Evolutionary conservation across 2,113 vertebrate species (phyloP).

Genomic region (Cnemophilus loriae): DNA sequence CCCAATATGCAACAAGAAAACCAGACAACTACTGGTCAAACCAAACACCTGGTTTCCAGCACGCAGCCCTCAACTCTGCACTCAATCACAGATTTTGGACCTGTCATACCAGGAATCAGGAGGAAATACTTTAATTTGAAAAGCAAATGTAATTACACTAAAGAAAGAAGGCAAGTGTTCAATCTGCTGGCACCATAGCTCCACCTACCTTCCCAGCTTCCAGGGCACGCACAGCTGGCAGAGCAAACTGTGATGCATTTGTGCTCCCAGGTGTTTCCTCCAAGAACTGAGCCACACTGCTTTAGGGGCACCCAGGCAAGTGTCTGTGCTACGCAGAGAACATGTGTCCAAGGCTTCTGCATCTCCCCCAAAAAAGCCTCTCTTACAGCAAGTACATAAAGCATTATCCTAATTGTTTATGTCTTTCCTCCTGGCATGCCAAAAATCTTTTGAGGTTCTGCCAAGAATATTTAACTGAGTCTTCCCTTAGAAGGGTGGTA

Average conservation of each 20-base stretch:
- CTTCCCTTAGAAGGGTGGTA: not conserved
- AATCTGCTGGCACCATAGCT: not conserved
- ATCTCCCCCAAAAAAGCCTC: not conserved
- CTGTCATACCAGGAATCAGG: not conserved
- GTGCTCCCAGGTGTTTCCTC: not conserved
- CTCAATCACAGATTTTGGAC: not conserved
- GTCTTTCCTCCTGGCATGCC: not conserved
- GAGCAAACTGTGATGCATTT: not conserved
- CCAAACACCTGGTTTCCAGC: not conserved
- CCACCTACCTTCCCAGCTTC: not conserved
- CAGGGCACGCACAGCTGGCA: not conserved
- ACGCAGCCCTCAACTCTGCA: not conserved
- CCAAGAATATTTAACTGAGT: not conserved
- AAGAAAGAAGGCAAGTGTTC: not conserved
- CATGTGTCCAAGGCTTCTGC: not conserved
- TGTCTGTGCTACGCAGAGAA: not conserved
- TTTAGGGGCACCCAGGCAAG: not conserved
- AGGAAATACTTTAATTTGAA: conserved; percentile 33
- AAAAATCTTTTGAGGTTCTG: not conserved
- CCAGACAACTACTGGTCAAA: not conserved
- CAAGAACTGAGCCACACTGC: not conserved
- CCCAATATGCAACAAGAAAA: not conserved
- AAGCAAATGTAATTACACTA: conserved; percentile 4
- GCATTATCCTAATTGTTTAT: not conserved
- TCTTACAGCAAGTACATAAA: not conserved